Evolutionary conservation across 1,140 invertebrate species (phyloP), one percentile per base, ranked within the genome.

Genomic region (Lordiphosa collinella): DNA sequence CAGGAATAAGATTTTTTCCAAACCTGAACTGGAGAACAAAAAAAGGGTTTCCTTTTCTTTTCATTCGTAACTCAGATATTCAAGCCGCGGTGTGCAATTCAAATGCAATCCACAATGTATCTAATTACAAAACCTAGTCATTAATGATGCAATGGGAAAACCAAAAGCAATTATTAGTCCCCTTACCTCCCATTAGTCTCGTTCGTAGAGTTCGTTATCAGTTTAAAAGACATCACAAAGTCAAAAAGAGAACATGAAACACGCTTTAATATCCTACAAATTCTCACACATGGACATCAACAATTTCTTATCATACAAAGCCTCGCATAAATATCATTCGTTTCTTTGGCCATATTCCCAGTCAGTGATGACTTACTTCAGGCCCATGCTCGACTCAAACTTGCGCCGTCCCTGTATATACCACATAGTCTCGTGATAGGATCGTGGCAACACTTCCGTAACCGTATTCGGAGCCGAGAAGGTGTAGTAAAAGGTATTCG

Each of bases 401-500:
- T 93, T 93, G 70, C 94, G 90, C 50, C 92, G 90, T n/a, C 94
- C 94, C 79, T 95, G 93, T 49, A 95, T 88, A 79, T 93, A 95
- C 88, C 93, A 89, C 92, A 95, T 94, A 3, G 93, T 92, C 69
- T 95, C 94, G 75, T 94, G 91, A 87, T 96, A 96, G 9, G 93
- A 92, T 49, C 91, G 90, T 2, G 94, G 94, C 35, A 94, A 86
- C 31, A 95, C 91, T 54, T 89, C 79, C 22, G 90, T 90, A 1
- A 93, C 90, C 9, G 89, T 68, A 38, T 92, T 88, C 4, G 90
- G 87, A 2, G 91, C 89, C 57, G 91, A 89, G 84, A 93, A 94
- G 2, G 94, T 95, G 80, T 94, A 94, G 84, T 95, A 93, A 79
- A 96, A 95, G n/a, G 92, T 91, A 89, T 96, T 95, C 9, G 94